Evolutionary conservation across 2,113 vertebrate species (phyloP), one percentile per base, ranked within the genome.

Genomic region (Percina caprodes): DNA sequence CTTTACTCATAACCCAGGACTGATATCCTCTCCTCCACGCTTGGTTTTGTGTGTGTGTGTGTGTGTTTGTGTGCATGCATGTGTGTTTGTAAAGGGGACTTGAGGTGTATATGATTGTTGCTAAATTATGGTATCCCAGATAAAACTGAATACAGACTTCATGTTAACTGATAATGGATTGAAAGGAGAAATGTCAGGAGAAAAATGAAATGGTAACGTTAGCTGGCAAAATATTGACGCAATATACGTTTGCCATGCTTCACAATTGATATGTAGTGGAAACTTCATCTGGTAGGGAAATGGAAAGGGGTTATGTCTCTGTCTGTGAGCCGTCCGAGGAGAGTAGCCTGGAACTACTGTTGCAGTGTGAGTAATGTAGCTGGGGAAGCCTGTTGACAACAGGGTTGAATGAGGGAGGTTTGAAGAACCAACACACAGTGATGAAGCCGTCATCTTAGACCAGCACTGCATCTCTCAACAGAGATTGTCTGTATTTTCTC

Each of bases 371-470:
- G 77, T 83, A 86, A 88, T 83, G 76, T 30, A 80, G 60, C 60
- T 30, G 52, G 23, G 51, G 5, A 58, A 74, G 72, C 59, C 71
- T 68, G 42, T 49, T 90, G 87, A 79, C 74, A 83, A 76, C 78
- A 24, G 10, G 60, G 56, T 59, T 70, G 46, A 56, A 60, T 78
- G 83, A 69, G 71, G 79, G 56, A 68, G 55, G 55, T 79, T 77
- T n/a, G 69, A 78, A 82, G 61, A 86, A 55, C 72, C 18, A 6
- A 18, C 5, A 12, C 52, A 2, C 65, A 56, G 42, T 33, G 83
- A 85, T 88, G 86, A 85, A 91, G 77, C 79, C 11, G 21, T 86
- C 80, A 79, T 86, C 62, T 46, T 66, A 35, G 79, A 66, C 46
- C 48, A 48, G 58, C 16, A 3, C 56, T 52, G 8, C 52, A 69